Conservation (phyloP, 2,113 vertebrate species). For the Mesitornis unicolor region DNA sequence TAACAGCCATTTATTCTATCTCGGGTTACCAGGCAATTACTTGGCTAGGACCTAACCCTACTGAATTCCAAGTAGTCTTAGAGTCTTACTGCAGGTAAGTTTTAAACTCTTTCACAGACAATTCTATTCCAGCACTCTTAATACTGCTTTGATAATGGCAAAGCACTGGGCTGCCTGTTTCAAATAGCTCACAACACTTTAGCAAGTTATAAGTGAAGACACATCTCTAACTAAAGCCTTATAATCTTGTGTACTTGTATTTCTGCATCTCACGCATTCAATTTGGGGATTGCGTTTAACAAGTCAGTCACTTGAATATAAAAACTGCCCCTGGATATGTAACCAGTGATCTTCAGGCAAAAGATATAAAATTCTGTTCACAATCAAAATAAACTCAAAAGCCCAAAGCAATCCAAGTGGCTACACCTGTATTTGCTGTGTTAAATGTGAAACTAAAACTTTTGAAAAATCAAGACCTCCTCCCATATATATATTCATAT, state of each 20-base stretch:
- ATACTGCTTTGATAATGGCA: neutral
- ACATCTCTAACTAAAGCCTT: neutral
- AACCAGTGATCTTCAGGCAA: neutral
- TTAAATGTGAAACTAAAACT: neutral
- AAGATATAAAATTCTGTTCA: neutral
- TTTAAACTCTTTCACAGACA: neutral
- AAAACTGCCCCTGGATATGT: neutral
- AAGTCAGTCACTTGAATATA: neutral
- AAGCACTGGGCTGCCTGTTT: neutral
- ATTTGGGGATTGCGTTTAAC: neutral
- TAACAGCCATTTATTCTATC: neutral
- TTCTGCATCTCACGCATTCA: neutral
- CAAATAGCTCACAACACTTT: neutral
- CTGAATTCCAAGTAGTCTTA: neutral
- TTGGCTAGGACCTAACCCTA: conserved; percentile 15
- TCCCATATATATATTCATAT: too few relatives aligned
- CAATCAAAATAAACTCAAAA: neutral
- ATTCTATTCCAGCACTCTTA: neutral
- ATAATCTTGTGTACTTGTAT: neutral
- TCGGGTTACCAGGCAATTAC: neutral
- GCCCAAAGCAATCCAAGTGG: neutral
- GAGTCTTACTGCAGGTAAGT: neutral
- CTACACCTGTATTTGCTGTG: neutral
- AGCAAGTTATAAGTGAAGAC: neutral
- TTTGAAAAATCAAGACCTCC: conserved; percentile 29